These are phyloP conservation scores for Hippocampus zosterae DNA, from an alignment of 2,113 vertebrate species.

Conservation along the genomic window DNA sequence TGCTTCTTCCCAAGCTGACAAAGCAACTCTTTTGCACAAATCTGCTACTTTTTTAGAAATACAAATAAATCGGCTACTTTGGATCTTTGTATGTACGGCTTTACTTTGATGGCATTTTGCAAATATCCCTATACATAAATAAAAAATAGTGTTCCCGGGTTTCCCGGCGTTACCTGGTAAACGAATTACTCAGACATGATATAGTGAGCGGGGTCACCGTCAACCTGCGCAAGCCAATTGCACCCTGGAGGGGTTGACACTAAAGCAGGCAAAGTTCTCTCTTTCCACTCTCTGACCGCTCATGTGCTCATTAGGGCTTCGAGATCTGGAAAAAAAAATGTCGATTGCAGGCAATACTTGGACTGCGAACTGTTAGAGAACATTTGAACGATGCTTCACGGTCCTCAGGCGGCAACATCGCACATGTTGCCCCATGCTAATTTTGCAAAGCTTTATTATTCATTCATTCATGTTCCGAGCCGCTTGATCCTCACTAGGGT, in stretches of 20 bases:
- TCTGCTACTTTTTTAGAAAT: not conserved
- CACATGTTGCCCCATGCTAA: conserved; percentile 22
- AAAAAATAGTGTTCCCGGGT: conserved; percentile 17
- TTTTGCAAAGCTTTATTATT: conserved; percentile 44
- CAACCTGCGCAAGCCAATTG: conserved; percentile 49
- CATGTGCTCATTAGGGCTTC: not conserved
- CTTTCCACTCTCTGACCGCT: conserved; percentile 8
- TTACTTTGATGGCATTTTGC: not conserved
- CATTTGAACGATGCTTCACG: conserved; percentile 18
- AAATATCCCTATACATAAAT: conserved; percentile 17
- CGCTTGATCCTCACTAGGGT: too few relatives aligned
- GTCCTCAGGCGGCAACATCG: conserved; percentile 26
- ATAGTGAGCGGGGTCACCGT: conserved; percentile 45
- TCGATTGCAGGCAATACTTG: conserved; percentile 31
- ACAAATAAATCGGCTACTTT: too few relatives aligned
- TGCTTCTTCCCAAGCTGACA: not conserved
- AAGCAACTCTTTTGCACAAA: not conserved
- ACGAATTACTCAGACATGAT: conserved; percentile 57
- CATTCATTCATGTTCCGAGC: too few relatives aligned
- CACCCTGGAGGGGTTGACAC: conserved; percentile 33
- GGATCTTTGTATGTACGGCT: too few relatives aligned
- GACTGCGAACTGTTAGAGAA: conserved; percentile 29
- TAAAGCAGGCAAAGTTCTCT: conserved; percentile 27
- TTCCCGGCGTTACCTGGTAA: conserved; percentile 24
- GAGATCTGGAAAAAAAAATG: conserved; percentile 16